phyloP scores from a whole-genome alignment of 2,113 vertebrate genomes.

The Chunga burmeisteri region DNA sequence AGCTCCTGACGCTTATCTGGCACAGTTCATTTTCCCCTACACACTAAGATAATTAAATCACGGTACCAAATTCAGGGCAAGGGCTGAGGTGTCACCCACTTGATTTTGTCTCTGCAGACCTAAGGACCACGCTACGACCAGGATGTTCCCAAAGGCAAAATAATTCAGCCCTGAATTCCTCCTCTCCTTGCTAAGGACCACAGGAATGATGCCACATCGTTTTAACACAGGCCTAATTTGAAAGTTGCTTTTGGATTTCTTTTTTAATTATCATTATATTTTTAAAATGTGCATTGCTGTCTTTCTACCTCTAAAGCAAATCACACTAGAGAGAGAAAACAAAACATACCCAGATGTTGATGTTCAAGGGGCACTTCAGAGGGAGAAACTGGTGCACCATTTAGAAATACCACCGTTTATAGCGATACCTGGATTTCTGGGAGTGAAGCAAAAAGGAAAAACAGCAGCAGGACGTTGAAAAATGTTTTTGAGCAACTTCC shows the following conservation, averaged over 20 bases:
- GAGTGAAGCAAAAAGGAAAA: background rate
- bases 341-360: background rate
- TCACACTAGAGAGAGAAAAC: background rate
- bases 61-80: background rate
- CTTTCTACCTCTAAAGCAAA: background rate
- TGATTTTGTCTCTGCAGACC: background rate
- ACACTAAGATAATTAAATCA: background rate
- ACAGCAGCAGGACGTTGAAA: accelerated
- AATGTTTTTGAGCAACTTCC: background rate
- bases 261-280: background rate
- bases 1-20: background rate
- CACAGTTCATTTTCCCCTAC: background rate
- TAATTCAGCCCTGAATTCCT: background rate
- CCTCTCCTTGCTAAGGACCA: background rate
- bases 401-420: background rate
- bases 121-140: accelerated
- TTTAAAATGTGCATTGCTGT: accelerated
- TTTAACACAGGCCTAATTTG: background rate
- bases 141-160: background rate
- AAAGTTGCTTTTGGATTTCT: background rate
- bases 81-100: background rate
- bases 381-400: background rate
- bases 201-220: accelerated
- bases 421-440: background rate
- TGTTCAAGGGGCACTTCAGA: background rate